These are phyloP conservation scores for Bombus affinis DNA, from an alignment of 1,140 invertebrate genomes.

Conservation along the genomic window DNA sequence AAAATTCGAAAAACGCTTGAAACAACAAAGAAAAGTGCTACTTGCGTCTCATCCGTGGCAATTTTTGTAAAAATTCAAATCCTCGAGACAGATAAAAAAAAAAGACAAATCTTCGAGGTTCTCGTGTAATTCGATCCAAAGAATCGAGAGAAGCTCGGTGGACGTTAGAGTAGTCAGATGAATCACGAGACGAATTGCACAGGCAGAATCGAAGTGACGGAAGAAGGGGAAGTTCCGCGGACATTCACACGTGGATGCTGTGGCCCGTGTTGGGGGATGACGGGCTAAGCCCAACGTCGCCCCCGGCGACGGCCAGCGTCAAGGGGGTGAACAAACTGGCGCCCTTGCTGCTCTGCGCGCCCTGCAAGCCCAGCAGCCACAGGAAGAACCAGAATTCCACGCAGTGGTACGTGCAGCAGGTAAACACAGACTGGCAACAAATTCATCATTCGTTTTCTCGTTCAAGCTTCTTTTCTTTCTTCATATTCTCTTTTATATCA, in stretches of 20 bases:
- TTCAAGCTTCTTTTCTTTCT: not conserved
- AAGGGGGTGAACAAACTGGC: constrained; percentile 77
- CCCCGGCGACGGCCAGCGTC: constrained; percentile 62
- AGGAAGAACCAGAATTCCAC: constrained; percentile 77
- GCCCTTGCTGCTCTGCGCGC: constrained; percentile 78
- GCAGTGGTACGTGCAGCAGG: constrained; percentile 82
- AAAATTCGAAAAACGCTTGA: no score
- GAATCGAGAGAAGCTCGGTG: not conserved
- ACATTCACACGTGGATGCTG: constrained; percentile 78
- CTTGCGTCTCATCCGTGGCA: no score
- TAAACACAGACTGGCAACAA: constrained; percentile 70
- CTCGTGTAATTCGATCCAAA: not conserved
- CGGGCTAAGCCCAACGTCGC: constrained; percentile 79
- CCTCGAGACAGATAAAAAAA: not conserved
- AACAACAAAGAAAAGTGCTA: no score
- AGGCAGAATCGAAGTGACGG: constrained; percentile 45
- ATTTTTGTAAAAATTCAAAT: no score
- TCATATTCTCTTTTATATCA: not conserved
- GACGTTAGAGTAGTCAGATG: not conserved
- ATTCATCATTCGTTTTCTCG: constrained; percentile 24
- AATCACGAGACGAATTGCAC: constrained; percentile 48
- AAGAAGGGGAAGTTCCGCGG: constrained; percentile 38
- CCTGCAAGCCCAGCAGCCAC: constrained; percentile 76
- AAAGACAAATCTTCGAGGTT: not conserved
- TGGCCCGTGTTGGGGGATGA: constrained; percentile 81